These are phyloP conservation scores for Eilema sororculum DNA, from an alignment of 2,888 invertebrate species.

Conservation along the genomic window DNA sequence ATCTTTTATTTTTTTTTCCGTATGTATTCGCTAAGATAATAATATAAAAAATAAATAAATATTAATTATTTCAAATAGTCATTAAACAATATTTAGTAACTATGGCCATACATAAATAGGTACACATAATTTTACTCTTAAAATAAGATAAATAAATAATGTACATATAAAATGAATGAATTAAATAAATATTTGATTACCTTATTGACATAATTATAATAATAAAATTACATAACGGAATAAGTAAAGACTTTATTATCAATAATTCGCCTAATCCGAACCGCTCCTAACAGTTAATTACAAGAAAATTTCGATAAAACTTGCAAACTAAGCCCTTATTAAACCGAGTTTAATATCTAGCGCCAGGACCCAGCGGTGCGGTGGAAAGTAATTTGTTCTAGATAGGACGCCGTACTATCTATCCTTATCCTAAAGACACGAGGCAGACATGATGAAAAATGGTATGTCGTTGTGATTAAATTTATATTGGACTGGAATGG, in stretches of 20 bases:
- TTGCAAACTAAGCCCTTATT: constrained; percentile 46
- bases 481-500: too few relatives aligned
- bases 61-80: too few relatives aligned
- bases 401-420: constrained; percentile 13
- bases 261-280: neutral
- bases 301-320: constrained; percentile 43
- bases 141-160: too few relatives aligned
- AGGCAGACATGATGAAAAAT: neutral
- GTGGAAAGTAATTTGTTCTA: constrained; percentile 36
- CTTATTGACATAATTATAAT: too few relatives aligned
- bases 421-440: neutral
- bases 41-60: too few relatives aligned
- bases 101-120: too few relatives aligned
- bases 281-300: constrained; percentile 31
- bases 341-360: constrained; percentile 47
- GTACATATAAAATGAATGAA: too few relatives aligned
- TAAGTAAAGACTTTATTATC: neutral
- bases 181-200: too few relatives aligned
- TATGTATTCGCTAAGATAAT: too few relatives aligned
- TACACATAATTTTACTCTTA: too few relatives aligned
- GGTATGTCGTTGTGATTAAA: neutral
- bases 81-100: too few relatives aligned
- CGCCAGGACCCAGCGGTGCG: constrained; percentile 30
- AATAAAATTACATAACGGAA: neutral
- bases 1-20: too few relatives aligned